Base-by-base conservation (phyloP, 2,888 invertebrate species). In the Drosophila atripex region DNA sequence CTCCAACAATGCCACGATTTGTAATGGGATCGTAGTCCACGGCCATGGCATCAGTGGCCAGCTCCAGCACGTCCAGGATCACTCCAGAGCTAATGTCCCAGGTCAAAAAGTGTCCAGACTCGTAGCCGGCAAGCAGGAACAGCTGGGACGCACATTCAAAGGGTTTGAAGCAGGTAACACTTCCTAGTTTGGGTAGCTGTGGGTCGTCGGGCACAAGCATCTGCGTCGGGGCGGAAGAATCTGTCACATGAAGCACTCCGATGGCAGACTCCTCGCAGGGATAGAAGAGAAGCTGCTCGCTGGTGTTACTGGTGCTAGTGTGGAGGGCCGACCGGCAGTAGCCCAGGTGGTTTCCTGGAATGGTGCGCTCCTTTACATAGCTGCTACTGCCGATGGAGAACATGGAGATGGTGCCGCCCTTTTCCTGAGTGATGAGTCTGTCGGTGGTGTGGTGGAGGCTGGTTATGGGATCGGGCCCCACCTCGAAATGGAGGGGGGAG, bases 361-460 rank as follows among this genome's bases (percentile, higher is more conserved):
- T 92, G 6, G 92, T 92, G 66, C 93, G 93, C 35, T 93, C 91
- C 71, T 94, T 92, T 64, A 93, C 92, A 66, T 95, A 95, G 60
- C 94, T 94, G 6, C 92, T 91, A 79, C 93, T 94, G 65, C 93
- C 92, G 76, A 93, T 92, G 75, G 93, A 92, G 93, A 95, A 96
- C 73, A 95, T 91, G 91, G 95, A 95, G 45, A 94, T 93, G 53
- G 92, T 91, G 71, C 96, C 96, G 68, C 93, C 94, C 90, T 96
- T 96, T 89, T 95, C 95, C 91, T 96, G 96, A 8, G 95, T 94
- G 76, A 96, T 93, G 73, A 96, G 92, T 74, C 93, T 93, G 73
- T 93, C 93, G 58, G 92, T 92, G 3, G 94, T 93, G 85, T 94
- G 94, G 80, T 90, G 90, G 16, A 91, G 70, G 51, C 86, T 82